Evolutionary conservation across 1,140 invertebrate genomes (phyloP).

Genomic region (Drosophila azteca): DNA sequence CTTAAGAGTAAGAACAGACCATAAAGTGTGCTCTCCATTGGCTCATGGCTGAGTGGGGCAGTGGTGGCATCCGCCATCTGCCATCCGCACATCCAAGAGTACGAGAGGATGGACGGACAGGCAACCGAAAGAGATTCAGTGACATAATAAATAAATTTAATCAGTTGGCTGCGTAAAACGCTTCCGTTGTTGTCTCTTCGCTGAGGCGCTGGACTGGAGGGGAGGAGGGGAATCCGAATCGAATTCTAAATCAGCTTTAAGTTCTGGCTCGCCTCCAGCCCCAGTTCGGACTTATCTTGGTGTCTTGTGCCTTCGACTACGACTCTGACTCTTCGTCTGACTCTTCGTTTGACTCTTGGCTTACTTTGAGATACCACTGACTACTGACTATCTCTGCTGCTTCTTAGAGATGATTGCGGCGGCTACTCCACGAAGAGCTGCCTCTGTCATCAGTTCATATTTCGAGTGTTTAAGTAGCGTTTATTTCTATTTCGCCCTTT

Average conservation of each 20-base stretch:
- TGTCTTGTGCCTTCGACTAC: constrained; percentile 1
- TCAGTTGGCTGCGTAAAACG: constrained; percentile 48
- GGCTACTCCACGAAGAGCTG: not conserved
- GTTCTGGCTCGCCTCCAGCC: constrained; percentile 12
- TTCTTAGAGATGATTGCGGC: constrained; percentile 14
- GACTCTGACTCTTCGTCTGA: too few relatives aligned
- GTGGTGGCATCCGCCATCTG: not conserved
- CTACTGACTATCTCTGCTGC: not conserved
- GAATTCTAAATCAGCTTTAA: constrained; percentile 37
- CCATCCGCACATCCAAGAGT: constrained; percentile 1
- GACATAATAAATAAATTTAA: constrained; percentile 76
- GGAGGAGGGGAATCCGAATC: constrained; percentile 21
- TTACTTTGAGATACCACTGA: not conserved
- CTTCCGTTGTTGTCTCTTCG: constrained; percentile 24
- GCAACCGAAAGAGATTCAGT: constrained; percentile 26
- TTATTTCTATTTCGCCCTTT: constrained; percentile 21
- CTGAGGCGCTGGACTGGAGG: not conserved
- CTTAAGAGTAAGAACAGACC: constrained; percentile 49
- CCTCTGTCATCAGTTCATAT: constrained; percentile 14
- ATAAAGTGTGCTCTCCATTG: constrained; percentile 23
- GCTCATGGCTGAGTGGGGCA: not conserved
- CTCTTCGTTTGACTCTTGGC: constrained; percentile 15
- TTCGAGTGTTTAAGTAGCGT: constrained; percentile 1
- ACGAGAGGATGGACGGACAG: not conserved
- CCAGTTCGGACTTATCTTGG: constrained; percentile 32